Percentiles rank a stretch among this genome's conserved stretches.
Conservation (phyloP, 2,888 invertebrate genomes). For the Pandemis cinnamomeana region DNA sequence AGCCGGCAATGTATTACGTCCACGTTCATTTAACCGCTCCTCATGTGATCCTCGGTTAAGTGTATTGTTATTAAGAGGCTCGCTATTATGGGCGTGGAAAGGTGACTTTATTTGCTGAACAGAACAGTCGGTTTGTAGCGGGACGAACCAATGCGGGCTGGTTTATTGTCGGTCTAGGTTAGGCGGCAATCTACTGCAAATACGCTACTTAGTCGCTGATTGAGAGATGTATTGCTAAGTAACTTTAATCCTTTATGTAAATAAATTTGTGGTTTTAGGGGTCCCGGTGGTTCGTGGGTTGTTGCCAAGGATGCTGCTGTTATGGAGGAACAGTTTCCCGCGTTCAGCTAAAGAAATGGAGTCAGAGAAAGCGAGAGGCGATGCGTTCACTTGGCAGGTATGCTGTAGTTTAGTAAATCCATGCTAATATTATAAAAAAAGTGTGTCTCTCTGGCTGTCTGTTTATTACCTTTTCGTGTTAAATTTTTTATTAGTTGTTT, state of each 20-base stretch:
- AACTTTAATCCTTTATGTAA: neutral
- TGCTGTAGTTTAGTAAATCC: neutral
- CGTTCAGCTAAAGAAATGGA: conserved; percentile 98
- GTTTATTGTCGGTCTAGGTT: conserved; percentile 86
- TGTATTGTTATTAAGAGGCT: no score
- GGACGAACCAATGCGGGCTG: conserved; percentile 95
- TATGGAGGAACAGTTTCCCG: conserved; percentile 99
- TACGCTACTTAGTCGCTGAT: no score
- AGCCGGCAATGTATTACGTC: neutral
- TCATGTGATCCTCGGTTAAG: neutral
- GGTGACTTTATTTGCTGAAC: conserved; percentile 95
- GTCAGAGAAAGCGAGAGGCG: conserved; percentile 97
- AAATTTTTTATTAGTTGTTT: no score
- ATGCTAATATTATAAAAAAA: neutral
- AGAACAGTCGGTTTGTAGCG: conserved; percentile 89
- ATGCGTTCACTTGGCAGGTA: conserved; percentile 99
- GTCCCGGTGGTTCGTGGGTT: conserved; percentile 96
- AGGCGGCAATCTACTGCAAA: no score
- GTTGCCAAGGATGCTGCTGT: conserved; percentile 95
- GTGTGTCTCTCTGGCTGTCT: no score
- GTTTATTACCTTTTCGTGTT: no score
- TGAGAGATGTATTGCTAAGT: no score
- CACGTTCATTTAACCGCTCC: neutral
- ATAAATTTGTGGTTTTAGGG: conserved; percentile 78
- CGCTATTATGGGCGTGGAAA: no score